phyloP scores from a whole-genome alignment of 2,888 invertebrate genomes.

The Pristionchus entomophagus region DNA sequence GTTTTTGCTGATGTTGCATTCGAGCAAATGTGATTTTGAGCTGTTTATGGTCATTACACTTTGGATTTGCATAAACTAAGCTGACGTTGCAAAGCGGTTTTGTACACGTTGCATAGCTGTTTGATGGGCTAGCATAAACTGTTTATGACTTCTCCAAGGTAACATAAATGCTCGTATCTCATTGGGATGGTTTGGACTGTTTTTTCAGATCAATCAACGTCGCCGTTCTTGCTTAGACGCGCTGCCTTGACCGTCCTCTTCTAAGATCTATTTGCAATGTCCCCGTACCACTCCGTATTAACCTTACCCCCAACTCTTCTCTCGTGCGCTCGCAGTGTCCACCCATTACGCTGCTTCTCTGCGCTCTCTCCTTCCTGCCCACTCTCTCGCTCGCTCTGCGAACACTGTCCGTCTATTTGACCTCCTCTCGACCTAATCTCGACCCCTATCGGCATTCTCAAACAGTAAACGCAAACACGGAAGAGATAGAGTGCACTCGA shows the following conservation, averaged over 20 bases:
- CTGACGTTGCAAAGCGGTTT: neutral
- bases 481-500: conserved; percentile 1
- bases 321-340: neutral
- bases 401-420: conserved; percentile 30
- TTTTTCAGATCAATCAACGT: neutral
- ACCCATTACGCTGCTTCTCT: neutral
- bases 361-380: conserved; percentile 4
- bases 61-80: neutral
- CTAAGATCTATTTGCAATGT: conserved; percentile 45
- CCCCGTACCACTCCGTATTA: conserved; percentile 48
- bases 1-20: too few species aligned
- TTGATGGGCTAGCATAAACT: neutral
- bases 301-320: conserved; percentile 17
- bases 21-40: too few species aligned
- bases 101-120: conserved; percentile 12
- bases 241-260: neutral
- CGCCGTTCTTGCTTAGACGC: neutral
- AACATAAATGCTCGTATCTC: neutral
- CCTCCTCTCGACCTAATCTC: conserved; percentile 19
- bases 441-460: conserved; percentile 14
- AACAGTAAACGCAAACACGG: conserved; percentile 27
- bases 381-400: neutral
- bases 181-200: neutral
- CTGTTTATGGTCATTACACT: neutral
- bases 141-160: neutral